Evolutionary conservation across 2,888 invertebrate species (phyloP), one percentile per base, ranked within the genome.

Genomic region (Lymantria monacha): DNA sequence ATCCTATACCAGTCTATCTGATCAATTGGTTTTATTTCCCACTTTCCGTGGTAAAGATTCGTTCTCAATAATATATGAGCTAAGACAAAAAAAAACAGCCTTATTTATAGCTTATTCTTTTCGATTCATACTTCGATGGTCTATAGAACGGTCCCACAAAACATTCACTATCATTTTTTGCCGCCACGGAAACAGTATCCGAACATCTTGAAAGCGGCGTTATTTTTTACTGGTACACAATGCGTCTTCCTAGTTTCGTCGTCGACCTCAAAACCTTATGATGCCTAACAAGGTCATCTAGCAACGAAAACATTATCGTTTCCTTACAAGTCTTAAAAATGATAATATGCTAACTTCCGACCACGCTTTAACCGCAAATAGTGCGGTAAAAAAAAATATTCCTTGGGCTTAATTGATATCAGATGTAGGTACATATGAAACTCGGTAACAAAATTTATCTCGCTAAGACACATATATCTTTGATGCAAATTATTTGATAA

Each of bases 261-360:
- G 50, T 44, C 38, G 40, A 50, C 49, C 44, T 46, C 46, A 53
- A 55, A 55, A 59, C 44, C 44, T 45, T 42, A 42, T 45, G 15
- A 41, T 51, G 43, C 42, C 36, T 31, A 41, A 56, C 43, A 59
- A 59, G 57, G 54, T 48, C 53, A 59, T 22, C 36, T 44, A 51
- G 30, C 30, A 47, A 51, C 49, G 30, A 12, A 47, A 46, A 43
- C 11, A 38, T 14, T 38, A 51, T 51, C 46, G 46, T 44, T 47
- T 47, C 46, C 51, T 38, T n/a, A n/a, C 12, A 38, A 38, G 12
- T n/a, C 38, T 15, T 42, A 15, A 42, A 15, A 42, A 15, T 30
- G 12, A 12, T 42, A 50, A 40, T 38, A 38, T 38, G 33, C 9
- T 33, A 2, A 22, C 22, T 22, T 22, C 33, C 10, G 10, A 10